Base-by-base conservation (phyloP, 2,888 invertebrate species). In the Ceriagrion tenellum region DNA sequence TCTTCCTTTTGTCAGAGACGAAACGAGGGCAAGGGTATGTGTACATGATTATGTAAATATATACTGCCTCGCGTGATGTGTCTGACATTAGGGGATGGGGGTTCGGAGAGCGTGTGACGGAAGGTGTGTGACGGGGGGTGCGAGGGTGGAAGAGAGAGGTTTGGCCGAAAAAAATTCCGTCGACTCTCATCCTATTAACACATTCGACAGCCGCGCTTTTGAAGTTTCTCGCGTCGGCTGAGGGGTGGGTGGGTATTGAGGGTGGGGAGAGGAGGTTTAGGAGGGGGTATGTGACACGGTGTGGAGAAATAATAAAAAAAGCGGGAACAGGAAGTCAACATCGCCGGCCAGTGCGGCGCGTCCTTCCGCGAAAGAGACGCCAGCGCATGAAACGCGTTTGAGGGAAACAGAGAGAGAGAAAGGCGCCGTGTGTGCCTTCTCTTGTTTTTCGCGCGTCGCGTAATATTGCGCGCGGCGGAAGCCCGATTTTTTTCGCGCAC, bases 151-250 rank as follows among this genome's bases (percentile, higher is more conserved):
- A 69, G 47, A 69, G 59, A 4, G 35, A 13, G 35, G 40, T 40
- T 40, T 0, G 55, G n/a, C 55, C 2, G 13, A 55, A 88, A 47
- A 89, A 89, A 89, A 89, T 89, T n/a, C 69, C 69, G 81, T 8
- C 81, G 30, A 81, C 81, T 18, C 81, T 18, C 35, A 81, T 81
- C 81, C 30, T 81, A 81, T 81, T 81, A 81, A 35, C 81, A 81
- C 81, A 4, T 81, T 81, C 81, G 81, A 81, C 81, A 81, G 16
- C 35, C 30, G 81, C 35, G 81, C 81, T 81, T 81, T 81, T 81
- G 81, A 81, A 81, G 81, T 81, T 81, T 30, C 81, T 35, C 81
- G 35, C 74, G 30, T 35, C 30, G 12, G n/a, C 6, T 3, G 81
- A 10, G 13, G 35, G 8, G n/a, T n/a, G n/a, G n/a, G n/a, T n/a